Percentiles rank a stretch among this genome's conserved stretches.
phyloP scores from a whole-genome alignment of 2,113 vertebrate species.

The Epinephelus cyanopodus region DNA sequence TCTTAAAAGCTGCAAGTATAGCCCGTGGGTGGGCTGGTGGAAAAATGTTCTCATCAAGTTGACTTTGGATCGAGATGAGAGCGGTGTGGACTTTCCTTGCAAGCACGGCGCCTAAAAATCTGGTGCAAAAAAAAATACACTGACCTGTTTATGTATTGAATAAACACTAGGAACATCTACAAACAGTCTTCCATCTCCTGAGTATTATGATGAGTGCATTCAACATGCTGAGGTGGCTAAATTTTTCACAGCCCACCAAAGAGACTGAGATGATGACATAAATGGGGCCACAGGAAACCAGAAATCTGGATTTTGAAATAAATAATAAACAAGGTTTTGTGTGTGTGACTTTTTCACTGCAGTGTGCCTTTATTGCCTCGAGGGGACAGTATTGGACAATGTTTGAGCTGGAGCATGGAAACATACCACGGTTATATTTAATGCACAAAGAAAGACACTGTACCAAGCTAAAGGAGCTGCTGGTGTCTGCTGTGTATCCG shows the following conservation, averaged over 20 bases:
- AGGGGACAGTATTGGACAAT: not conserved
- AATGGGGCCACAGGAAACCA: slow-evolving; percentile 1
- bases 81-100: not conserved
- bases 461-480: not conserved
- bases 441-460: not conserved
- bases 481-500: no score
- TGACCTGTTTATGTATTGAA: slow-evolving; percentile 36
- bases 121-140: slow-evolving; percentile 22
- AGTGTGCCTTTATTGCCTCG: not conserved
- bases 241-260: slow-evolving; percentile 26
- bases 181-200: not conserved
- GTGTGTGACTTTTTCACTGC: not conserved
- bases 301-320: slow-evolving; percentile 46
- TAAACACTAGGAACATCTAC: slow-evolving; percentile 11
- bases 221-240: not conserved
- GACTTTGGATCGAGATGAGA: slow-evolving; percentile 6
- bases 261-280: not conserved
- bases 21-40: not conserved
- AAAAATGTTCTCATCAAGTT: slow-evolving; percentile 11
- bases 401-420: not conserved
- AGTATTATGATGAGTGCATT: slow-evolving; percentile 3
- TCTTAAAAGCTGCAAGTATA: not conserved
- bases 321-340: slow-evolving; percentile 35
- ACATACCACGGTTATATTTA: not conserved
- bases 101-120: not conserved